Evolutionary conservation across 2,888 invertebrate species (phyloP), one percentile per base, ranked within the genome.

Genomic region (Plemyria rubiginata): DNA sequence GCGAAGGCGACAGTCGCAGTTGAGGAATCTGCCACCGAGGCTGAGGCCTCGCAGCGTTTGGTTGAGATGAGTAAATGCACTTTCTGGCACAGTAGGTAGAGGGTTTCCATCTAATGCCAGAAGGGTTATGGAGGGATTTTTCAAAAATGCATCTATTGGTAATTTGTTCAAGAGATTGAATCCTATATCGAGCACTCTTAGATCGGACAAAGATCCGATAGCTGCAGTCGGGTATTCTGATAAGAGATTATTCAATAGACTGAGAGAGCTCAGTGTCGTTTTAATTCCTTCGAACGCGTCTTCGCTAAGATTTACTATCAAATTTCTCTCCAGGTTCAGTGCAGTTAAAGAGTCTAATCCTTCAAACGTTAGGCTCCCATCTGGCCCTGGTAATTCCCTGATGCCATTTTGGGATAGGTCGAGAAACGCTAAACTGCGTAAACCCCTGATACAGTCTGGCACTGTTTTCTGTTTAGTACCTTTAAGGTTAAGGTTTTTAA

Each of bases 31-130:
- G 4, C 98, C 98, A 8, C 98, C 98, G 11, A 98, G 90, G 75
- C 98, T 98, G 11, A 98, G 90, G 0, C 98, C 98, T 38, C 98
- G 93, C 36, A 98, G 93, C 0, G 97, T 97, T 70, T 95, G 94
- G 83, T 98, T 98, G 45, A 98, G 92, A 78, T 96, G 96, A 6
- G 94, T 88, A 68, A 98, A 94, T 0, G 97, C 96, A 72, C 94
- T 94, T 77, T 95, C 96, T 0, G 97, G 97, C 49, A 98, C 95
- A 0, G 97, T 97, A 5, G 96, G 94, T 74, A 98, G 84, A 2
- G 98, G 98, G 88, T 98, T 98, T 51, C 98, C 98, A 80, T 98
- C 98, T 73, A 98, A 93, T 9, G 98, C 98, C 65, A 98, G 84
- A 56, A 98, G 92, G 0, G 98, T 98, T 70, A 98, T 95, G 29